phyloP scores from a whole-genome alignment of 2,888 invertebrate species.

The Toxonevra muliebris region DNA sequence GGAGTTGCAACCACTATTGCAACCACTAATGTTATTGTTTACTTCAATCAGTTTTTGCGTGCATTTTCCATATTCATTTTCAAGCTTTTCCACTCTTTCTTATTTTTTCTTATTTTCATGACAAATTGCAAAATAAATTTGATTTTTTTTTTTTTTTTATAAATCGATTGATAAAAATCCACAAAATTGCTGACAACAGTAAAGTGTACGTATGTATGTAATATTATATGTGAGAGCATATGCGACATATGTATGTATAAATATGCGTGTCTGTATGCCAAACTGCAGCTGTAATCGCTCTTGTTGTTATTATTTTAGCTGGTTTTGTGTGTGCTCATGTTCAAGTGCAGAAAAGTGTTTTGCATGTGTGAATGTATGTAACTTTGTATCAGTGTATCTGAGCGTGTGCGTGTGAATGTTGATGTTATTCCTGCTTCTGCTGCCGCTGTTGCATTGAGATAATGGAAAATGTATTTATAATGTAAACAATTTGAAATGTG shows the following conservation, averaged over 20 bases:
- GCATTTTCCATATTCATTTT: neutral
- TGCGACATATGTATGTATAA: neutral
- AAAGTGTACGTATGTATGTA: constrained; percentile 3
- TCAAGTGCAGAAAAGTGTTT: too few species aligned
- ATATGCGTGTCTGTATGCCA: neutral
- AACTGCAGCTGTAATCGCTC: constrained; percentile 2
- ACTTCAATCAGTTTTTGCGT: too few species aligned
- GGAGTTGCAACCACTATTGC: too few species aligned
- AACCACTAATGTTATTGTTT: too few species aligned
- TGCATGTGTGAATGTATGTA: too few species aligned
- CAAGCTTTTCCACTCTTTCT: neutral
- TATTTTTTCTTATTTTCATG: constrained; percentile 19
- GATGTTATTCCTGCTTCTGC: too few species aligned
- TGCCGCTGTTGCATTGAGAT: too few species aligned
- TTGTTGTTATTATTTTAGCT: neutral
- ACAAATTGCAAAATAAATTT: constrained; percentile 30
- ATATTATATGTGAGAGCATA: neutral
- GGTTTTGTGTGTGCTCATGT: too few species aligned
- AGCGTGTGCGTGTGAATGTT: too few species aligned
- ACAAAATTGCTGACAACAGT: neutral
- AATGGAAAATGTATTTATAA: too few species aligned
- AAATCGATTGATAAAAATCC: neutral
- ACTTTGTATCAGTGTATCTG: too few species aligned
- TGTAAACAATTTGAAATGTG: too few species aligned
- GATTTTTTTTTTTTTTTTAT: neutral